Evolutionary conservation across 2,888 invertebrate genomes (phyloP).

Genomic region (Aricia artaxerxes): DNA sequence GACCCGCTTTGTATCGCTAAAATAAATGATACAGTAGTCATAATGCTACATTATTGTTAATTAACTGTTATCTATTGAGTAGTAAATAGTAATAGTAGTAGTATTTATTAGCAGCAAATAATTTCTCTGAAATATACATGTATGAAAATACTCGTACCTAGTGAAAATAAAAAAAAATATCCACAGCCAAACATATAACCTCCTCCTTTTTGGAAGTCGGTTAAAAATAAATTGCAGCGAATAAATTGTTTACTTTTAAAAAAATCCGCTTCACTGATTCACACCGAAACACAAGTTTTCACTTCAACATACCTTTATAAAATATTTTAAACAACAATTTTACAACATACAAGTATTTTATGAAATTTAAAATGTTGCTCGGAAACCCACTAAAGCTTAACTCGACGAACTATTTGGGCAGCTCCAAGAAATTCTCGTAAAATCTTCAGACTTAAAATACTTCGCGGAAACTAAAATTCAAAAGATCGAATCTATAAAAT

Average conservation of each 20-base stretch:
- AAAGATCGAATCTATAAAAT: neutral
- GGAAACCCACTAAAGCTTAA: constrained; percentile 18
- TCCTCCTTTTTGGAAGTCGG: too few relatives aligned
- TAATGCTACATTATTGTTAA: too few relatives aligned
- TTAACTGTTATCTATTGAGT: too few relatives aligned
- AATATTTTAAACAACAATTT: constrained; percentile 18
- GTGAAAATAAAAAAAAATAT: too few relatives aligned
- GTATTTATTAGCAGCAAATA: too few relatives aligned
- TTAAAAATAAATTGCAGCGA: too few relatives aligned
- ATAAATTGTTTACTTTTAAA: neutral
- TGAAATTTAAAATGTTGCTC: constrained; percentile 22
- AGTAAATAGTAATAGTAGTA: too few relatives aligned
- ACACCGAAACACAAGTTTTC: neutral
- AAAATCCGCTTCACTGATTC: neutral
- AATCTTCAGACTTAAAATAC: constrained; percentile 23
- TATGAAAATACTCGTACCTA: too few relatives aligned
- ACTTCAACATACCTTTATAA: constrained; percentile 1
- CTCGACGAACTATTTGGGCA: constrained; percentile 24
- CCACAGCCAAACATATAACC: too few relatives aligned
- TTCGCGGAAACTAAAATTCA: constrained; percentile 20
- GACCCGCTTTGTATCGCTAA: too few relatives aligned
- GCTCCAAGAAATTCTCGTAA: constrained; percentile 25
- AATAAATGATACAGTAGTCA: too few relatives aligned
- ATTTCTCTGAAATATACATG: too few relatives aligned
- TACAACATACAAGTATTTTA: constrained; percentile 14